These are phyloP conservation scores for Polydrusus pterygomalis DNA, from an alignment of 2,888 invertebrate genomes.

Conservation along the genomic window DNA sequence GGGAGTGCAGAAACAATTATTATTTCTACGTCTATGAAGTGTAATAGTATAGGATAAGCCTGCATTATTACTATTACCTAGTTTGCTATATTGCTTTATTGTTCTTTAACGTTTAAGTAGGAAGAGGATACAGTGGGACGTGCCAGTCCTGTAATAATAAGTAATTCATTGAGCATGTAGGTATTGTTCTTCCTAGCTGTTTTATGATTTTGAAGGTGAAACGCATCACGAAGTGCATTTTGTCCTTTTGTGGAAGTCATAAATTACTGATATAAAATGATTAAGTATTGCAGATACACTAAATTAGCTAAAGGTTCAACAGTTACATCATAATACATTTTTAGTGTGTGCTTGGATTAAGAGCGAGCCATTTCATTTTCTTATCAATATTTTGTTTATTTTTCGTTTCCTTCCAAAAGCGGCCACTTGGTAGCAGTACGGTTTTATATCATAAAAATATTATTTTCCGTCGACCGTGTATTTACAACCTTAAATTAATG, in stretches of 20 bases:
- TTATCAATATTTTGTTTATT: too few species aligned
- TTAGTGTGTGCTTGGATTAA: too few species aligned
- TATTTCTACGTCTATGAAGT: constrained; percentile 5
- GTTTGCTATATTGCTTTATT: constrained; percentile 47
- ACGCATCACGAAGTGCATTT: constrained; percentile 25
- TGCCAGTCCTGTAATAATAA: constrained; percentile 42
- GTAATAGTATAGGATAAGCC: neutral
- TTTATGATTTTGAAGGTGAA: constrained; percentile 31
- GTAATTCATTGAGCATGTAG: constrained; percentile 37
- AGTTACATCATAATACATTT: neutral
- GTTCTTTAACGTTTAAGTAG: constrained; percentile 53
- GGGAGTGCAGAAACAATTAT: too few species aligned
- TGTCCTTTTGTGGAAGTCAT: constrained; percentile 10
- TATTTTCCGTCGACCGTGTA: too few species aligned
- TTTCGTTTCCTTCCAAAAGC: too few species aligned
- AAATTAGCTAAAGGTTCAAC: neutral
- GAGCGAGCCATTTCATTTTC: too few species aligned
- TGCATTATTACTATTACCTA: constrained; percentile 28
- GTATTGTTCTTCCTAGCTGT: constrained; percentile 30
- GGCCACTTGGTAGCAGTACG: too few species aligned
- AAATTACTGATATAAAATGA: constrained; percentile 20
- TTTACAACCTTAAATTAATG: too few species aligned
- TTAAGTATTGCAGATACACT: neutral
- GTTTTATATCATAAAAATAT: too few species aligned
- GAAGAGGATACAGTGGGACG: constrained; percentile 56